These are phyloP conservation scores for Ichneumon xanthorius DNA, from an alignment of 2,888 invertebrate species.

Conservation along the genomic window DNA sequence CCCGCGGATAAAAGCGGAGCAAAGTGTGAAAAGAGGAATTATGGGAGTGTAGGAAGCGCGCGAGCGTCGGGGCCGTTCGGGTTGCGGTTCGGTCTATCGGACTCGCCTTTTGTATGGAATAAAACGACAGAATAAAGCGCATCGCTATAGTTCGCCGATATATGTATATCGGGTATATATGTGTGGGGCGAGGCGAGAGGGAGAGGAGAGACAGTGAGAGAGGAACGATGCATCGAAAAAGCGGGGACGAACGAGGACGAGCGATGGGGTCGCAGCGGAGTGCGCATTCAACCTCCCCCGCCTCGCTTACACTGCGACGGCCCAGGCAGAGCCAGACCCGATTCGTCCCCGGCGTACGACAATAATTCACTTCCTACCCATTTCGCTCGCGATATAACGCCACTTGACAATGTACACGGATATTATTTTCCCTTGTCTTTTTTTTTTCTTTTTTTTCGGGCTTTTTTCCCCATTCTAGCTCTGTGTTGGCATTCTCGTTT, in stretches of 20 bases:
- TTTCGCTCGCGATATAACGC: slow-evolving; percentile 80
- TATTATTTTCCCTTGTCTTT: slow-evolving; percentile 66
- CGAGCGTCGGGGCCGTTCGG: slow-evolving; percentile 35
- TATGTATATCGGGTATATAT: neutral
- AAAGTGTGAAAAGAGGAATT: slow-evolving; percentile 65
- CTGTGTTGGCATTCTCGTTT: slow-evolving; percentile 8
- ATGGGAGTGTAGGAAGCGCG: slow-evolving; percentile 29
- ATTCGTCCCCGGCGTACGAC: slow-evolving; percentile 75
- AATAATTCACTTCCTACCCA: slow-evolving; percentile 82
- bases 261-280: slow-evolving; percentile 43
- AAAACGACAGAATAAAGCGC: slow-evolving; percentile 66
- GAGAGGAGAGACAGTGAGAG: slow-evolving; percentile 16
- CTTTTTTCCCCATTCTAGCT: slow-evolving; percentile 1
- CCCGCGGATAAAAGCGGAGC: slow-evolving; percentile 54
- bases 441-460: slow-evolving; percentile 60
- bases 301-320: slow-evolving; percentile 20
- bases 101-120: slow-evolving; percentile 67
- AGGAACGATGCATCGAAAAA: slow-evolving; percentile 51
- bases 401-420: slow-evolving; percentile 78
- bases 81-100: slow-evolving; percentile 64
- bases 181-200: neutral
- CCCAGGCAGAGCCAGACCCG: slow-evolving; percentile 64
- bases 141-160: slow-evolving; percentile 17
- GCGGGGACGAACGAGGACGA: slow-evolving; percentile 48
- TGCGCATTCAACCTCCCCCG: slow-evolving; percentile 38